These are phyloP conservation scores for Oreortyx pictus DNA, from an alignment of 2,797 vertebrate species.

Conservation along the genomic window DNA sequence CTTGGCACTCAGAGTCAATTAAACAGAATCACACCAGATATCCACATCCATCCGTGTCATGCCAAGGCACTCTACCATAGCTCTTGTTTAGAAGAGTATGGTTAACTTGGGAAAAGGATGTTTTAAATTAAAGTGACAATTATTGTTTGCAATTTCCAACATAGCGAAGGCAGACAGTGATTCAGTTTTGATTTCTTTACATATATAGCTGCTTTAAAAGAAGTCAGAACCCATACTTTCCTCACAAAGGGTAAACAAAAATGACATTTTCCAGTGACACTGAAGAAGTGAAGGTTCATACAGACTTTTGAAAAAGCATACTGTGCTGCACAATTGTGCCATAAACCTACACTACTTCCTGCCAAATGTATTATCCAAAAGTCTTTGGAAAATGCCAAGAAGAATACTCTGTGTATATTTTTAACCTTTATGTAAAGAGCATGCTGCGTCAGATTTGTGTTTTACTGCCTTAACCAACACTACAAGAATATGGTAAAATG, in stretches of 20 bases:
- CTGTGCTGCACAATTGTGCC: constrained; percentile 1
- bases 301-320: constrained; percentile 18
- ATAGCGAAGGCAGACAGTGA: not conserved
- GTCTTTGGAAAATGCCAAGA: constrained; percentile 16
- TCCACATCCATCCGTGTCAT: not conserved
- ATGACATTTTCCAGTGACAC: not conserved
- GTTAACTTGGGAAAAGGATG: not conserved
- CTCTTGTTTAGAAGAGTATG: constrained; percentile 13
- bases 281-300: not conserved
- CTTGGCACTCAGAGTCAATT: not conserved
- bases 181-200: not conserved
- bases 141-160: not conserved
- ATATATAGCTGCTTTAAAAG: not conserved
- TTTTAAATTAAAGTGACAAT: not conserved
- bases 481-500: constrained; percentile 52
- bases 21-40: constrained; percentile 22
- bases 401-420: constrained; percentile 20
- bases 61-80: constrained; percentile 15
- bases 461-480: constrained; percentile 51
- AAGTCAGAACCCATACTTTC: not conserved
- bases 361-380: constrained; percentile 53
- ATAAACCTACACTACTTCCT: not conserved
- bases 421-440: constrained; percentile 38
- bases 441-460: constrained; percentile 23
- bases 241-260: constrained; percentile 33